Conservation (phyloP, 2,888 invertebrate genomes). For the Lingula anatina region DNA sequence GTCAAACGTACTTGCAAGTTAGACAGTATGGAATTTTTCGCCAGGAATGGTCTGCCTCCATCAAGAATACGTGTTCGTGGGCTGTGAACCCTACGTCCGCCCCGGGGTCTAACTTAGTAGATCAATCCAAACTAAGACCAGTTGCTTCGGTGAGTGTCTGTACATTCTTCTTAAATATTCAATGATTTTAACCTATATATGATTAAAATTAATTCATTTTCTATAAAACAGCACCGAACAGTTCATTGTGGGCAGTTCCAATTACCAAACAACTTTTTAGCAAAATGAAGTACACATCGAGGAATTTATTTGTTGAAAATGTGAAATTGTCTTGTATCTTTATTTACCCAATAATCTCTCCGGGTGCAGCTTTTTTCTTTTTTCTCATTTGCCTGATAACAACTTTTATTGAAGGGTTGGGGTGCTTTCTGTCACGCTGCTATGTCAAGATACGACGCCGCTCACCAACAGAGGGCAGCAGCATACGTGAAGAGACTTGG, state of each 20-base stretch:
- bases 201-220: no score
- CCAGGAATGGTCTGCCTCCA: constrained; percentile 30
- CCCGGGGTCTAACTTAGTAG: constrained; percentile 10
- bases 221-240: no score
- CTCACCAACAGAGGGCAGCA: constrained; percentile 20
- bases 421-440: constrained; percentile 28
- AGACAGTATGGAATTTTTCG: neutral
- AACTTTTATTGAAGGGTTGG: constrained; percentile 23
- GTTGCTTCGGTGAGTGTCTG: no score
- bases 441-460: constrained; percentile 20
- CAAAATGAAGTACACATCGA: no score
- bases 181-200: no score
- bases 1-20: neutral
- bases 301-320: no score
- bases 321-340: no score
- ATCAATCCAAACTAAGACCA: no score
- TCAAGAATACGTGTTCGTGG: constrained; percentile 20
- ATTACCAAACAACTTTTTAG: no score
- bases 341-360: no score
- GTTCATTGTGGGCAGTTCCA: no score
- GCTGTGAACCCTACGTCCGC: constrained; percentile 20
- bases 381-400: constrained; percentile 4
- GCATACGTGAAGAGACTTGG: constrained; percentile 20
- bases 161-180: no score
- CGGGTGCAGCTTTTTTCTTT: neutral